Evolutionary conservation across 2,888 invertebrate genomes (phyloP), one percentile per base, ranked within the genome.

Genomic region (Scaptomyza tumidula): DNA sequence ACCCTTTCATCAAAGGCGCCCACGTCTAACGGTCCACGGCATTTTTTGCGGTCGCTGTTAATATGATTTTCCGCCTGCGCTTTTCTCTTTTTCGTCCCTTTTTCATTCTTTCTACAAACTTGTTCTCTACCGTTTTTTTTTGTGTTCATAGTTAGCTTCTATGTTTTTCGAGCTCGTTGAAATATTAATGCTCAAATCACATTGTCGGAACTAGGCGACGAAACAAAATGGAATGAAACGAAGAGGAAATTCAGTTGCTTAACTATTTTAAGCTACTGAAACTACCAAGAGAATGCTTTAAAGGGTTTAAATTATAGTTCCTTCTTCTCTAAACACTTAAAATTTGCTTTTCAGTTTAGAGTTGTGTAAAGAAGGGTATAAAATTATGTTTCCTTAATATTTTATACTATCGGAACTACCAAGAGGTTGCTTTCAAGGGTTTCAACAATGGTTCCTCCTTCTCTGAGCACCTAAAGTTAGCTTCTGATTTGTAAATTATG

Each of bases 1-100:
- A 84, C 81, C 79, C 79, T 81, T 83, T 86, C 78, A 80, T 83
- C 84, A 76, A 86, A 83, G 86, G 84, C 76, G 63, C 62, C 66
- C 78, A 71, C 60, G 66, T 65, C 43, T 56, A 56, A 50, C 66
- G 66, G 66, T 58, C 67, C 58, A 67, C 49, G 69, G 59, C 53
- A 78, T 77, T 67, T 70, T 83, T 78, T 83, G 86, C 75, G 83
- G 84, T 79, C 78, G 65, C 75, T 70, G 73, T 75, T 78, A 73
- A 80, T 82, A 78, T 83, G 72, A 82, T 86, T 82, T 85, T 80
- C 71, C 68, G 75, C 69, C 60, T 16, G 69, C 31, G 66, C 52
- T 52, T 70, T 75, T 54, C 33, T 45, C 37, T 52, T 45, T 29
- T 27, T 16, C 35, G 39, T 37, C 48, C 29, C 49, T 53, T 39